phyloP scores from a whole-genome alignment of 2,888 invertebrate species.

The Isoperla grammatica region DNA sequence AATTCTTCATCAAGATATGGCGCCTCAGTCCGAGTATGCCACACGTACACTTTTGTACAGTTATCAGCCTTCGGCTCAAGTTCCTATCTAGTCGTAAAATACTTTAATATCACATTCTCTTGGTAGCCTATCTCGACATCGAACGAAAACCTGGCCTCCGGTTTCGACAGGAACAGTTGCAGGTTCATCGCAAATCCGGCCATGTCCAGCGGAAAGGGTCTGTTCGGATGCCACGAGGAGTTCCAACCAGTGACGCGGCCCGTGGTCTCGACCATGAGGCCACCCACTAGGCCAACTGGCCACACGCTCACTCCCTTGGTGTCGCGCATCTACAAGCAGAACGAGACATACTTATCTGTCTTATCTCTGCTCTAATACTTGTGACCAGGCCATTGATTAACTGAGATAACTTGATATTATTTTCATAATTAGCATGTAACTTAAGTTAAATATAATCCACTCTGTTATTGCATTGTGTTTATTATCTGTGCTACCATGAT shows the following conservation, averaged over 20 bases:
- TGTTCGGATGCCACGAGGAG: constrained; percentile 81
- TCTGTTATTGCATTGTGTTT: too few species aligned
- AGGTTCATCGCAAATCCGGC: constrained; percentile 91
- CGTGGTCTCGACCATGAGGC: constrained; percentile 78
- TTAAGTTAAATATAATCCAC: too few species aligned
- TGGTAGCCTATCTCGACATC: constrained; percentile 84
- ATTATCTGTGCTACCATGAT: too few species aligned
- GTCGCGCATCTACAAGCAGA: constrained; percentile 77
- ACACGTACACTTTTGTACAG: constrained; percentile 93
- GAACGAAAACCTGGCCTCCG: constrained; percentile 73
- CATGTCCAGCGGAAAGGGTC: constrained; percentile 97
- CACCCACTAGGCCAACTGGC: constrained; percentile 96
- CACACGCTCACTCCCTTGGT: constrained; percentile 83
- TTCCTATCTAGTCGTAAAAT: constrained; percentile 61
- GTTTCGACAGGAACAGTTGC: constrained; percentile 62
- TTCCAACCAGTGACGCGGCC: constrained; percentile 58
- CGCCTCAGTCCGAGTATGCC: constrained; percentile 96
- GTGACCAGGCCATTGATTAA: too few species aligned
- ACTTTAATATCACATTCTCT: constrained; percentile 76
- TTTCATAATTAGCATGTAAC: not conserved
- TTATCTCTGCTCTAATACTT: too few species aligned
- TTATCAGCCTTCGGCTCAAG: constrained; percentile 87
- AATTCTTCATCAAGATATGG: constrained; percentile 69
- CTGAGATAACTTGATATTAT: not conserved
- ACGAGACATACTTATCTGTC: too few species aligned